Evolutionary conservation across 2,113 vertebrate genomes (phyloP).

Genomic region (Pontoporia blainvillei): DNA sequence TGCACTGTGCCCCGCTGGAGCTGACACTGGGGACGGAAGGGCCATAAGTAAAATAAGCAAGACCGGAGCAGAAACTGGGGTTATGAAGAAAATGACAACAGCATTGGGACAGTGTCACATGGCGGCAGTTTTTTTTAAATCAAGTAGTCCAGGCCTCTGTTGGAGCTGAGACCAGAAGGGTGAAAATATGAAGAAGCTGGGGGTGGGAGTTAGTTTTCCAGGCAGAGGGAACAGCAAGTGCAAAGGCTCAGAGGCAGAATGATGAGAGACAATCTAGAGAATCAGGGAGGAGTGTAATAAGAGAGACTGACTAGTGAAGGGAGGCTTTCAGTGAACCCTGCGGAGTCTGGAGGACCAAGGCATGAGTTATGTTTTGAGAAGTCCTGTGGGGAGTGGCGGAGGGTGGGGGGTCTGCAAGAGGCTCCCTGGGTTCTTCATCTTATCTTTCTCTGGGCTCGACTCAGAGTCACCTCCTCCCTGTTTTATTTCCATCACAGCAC

Average conservation of each 20-base stretch:
- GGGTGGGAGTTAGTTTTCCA: background rate
- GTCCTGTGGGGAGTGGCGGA: background rate
- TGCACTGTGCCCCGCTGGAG: background rate
- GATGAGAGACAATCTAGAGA: background rate
- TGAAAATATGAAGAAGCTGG: background rate
- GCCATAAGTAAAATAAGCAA: background rate
- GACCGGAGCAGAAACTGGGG: background rate
- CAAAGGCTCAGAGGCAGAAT: background rate
- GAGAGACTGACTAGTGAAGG: background rate
- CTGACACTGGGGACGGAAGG: background rate
- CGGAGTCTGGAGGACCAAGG: background rate
- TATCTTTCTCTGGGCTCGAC: background rate
- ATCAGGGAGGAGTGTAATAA: background rate
- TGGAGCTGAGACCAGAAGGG: background rate
- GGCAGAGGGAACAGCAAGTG: background rate
- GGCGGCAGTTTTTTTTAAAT: background rate
- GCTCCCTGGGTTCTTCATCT: background rate
- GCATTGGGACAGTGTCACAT: background rate
- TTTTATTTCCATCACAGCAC: background rate
- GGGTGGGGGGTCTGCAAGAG: background rate
- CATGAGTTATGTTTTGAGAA: background rate
- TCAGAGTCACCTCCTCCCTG: background rate
- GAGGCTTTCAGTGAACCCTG: background rate
- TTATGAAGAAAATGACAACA: background rate
- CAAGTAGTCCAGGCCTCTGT: background rate